These are phyloP conservation scores for Hartigia nigra DNA, from an alignment of 2,888 invertebrate species.

Conservation along the genomic window DNA sequence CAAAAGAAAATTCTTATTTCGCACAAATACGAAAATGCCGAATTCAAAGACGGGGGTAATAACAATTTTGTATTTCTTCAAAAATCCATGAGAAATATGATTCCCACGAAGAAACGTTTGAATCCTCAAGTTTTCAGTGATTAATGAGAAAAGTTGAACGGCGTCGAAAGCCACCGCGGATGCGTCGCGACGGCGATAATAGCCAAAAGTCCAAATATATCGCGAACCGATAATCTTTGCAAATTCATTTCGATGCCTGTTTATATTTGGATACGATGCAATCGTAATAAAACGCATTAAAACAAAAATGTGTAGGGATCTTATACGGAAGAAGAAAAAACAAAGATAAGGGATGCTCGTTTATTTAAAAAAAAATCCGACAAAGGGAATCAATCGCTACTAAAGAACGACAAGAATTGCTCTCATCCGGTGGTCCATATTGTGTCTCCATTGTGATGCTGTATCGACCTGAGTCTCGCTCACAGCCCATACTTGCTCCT, in stretches of 20 bases:
- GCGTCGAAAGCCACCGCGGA: background rate
- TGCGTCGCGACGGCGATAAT: background rate
- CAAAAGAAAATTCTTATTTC: background rate
- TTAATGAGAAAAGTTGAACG: conserved; percentile 2
- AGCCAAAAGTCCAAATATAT: background rate
- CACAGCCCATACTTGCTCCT: background rate
- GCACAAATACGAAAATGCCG: background rate
- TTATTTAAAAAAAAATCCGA: background rate
- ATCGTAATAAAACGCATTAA: too few relatives aligned
- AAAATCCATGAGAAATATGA: background rate
- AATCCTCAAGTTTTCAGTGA: background rate
- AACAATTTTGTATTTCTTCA: background rate
- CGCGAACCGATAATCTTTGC: background rate
- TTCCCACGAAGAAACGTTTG: background rate
- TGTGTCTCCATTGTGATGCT: conserved; percentile 6
- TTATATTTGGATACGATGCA: too few relatives aligned
- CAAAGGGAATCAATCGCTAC: background rate
- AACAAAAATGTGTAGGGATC: conserved; percentile 9
- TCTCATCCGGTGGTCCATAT: background rate
- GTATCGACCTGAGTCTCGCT: background rate
- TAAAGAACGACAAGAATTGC: background rate
- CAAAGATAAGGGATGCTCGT: conserved; percentile 14
- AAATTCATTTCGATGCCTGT: background rate
- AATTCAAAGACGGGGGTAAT: background rate
- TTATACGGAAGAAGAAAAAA: too few relatives aligned